Conservation (phyloP, 2,888 invertebrate genomes). For the Lordiphosa andalusiaca region DNA sequence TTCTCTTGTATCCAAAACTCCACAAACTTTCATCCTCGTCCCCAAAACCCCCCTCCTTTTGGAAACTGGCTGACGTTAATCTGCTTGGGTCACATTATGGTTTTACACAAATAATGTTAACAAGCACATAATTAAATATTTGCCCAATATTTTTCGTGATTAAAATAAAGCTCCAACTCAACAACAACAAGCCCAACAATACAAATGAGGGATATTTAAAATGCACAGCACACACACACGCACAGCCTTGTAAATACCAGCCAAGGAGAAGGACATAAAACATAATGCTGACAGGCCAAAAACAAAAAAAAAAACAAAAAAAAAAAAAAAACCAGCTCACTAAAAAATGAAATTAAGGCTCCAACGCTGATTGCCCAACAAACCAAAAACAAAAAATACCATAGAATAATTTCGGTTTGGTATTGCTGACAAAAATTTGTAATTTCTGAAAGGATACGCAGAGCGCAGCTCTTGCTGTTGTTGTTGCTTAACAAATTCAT, state of each 20-base stretch:
- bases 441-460: conserved; percentile 13
- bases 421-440: conserved; percentile 46
- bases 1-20: too few relatives aligned
- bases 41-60: too few relatives aligned
- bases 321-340: conserved; percentile 45
- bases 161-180: conserved; percentile 59
- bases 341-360: conserved; percentile 61
- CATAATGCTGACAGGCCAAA: conserved; percentile 48
- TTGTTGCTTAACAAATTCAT: conserved; percentile 64
- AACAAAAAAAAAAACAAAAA: conserved; percentile 22
- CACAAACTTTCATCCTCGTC: too few relatives aligned
- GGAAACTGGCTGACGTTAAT: conserved; percentile 20
- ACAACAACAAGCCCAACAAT: conserved; percentile 20
- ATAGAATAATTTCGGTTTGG: conserved; percentile 45
- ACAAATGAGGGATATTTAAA: conserved; percentile 37
- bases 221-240: conserved; percentile 51
- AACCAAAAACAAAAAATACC: conserved; percentile 62
- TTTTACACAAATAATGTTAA: conserved; percentile 62
- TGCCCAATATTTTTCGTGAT: conserved; percentile 65
- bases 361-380: conserved; percentile 63
- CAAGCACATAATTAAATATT: conserved; percentile 70
- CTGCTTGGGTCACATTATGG: conserved; percentile 41
- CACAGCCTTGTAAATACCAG: conserved; percentile 5
- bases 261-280: conserved; percentile 25
- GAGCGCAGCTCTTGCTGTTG: conserved; percentile 8